Conservation (phyloP, 2,113 vertebrate genomes). For the Myanophis thanlyinensis region DNA sequence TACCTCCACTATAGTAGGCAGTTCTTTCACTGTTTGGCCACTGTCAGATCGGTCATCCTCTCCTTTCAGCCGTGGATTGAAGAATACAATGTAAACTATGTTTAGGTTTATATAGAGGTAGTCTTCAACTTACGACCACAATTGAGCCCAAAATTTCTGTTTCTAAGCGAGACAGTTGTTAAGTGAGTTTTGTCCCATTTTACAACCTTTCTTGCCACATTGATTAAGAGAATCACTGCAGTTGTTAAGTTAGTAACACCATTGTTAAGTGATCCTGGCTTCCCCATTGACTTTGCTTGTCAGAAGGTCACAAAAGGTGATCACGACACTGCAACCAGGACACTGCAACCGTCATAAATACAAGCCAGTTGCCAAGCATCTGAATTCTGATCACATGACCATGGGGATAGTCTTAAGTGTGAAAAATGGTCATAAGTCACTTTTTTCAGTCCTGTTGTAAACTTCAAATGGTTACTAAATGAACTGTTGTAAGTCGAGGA, state of each 20-base stretch:
- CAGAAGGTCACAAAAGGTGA: neutral
- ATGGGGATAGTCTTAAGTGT: neutral
- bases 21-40: neutral
- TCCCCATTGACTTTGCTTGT: neutral
- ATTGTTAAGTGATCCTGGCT: neutral
- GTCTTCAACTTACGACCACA: neutral
- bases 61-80: neutral
- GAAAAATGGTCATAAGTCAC: neutral
- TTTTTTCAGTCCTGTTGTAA: neutral
- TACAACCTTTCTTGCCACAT: neutral
- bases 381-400: neutral
- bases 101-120: constrained; percentile 27
- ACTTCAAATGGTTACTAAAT: neutral
- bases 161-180: neutral
- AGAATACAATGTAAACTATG: constrained; percentile 23
- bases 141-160: neutral
- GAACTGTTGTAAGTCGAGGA: neutral
- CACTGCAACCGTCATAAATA: neutral
- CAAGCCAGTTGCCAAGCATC: neutral
- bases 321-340: no score
- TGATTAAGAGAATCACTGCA: neutral
- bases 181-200: neutral
- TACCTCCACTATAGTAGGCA: neutral
- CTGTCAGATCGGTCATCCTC: constrained; percentile 6
- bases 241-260: neutral